Conservation (phyloP, 2,797 vertebrate species). For the Melanotaenia boesemani region DNA sequence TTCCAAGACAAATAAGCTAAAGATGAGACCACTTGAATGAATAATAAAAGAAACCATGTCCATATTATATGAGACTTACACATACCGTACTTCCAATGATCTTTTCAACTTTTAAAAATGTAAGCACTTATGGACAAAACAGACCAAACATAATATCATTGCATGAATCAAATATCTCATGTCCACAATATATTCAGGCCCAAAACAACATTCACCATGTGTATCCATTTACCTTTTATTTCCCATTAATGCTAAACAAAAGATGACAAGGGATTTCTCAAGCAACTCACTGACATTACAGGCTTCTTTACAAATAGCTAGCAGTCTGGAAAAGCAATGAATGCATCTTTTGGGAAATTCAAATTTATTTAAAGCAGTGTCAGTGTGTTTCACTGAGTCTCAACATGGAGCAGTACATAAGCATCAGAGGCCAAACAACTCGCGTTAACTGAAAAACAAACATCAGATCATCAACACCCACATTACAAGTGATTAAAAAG, state of each 20-base stretch:
- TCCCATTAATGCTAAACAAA: not conserved
- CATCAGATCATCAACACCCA: not conserved
- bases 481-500: not conserved
- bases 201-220: not conserved
- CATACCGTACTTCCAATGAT: not conserved
- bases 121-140: too few relatives aligned
- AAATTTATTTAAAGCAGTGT: constrained; percentile 2
- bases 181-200: not conserved
- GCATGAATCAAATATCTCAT: not conserved
- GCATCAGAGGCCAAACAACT: too few relatives aligned
- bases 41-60: not conserved
- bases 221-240: not conserved
- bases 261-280: not conserved
- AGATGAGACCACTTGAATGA: not conserved
- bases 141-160: not conserved
- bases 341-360: not conserved
- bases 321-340: not conserved
- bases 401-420: not conserved
- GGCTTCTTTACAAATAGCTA: constrained; percentile 25
- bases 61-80: not conserved
- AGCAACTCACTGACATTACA: not conserved
- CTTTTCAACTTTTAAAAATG: not conserved
- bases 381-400: not conserved
- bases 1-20: not conserved
- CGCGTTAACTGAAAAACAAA: not conserved